phyloP scores from a whole-genome alignment of 1,140 invertebrate species.

The Calliopsis andreniformis region DNA sequence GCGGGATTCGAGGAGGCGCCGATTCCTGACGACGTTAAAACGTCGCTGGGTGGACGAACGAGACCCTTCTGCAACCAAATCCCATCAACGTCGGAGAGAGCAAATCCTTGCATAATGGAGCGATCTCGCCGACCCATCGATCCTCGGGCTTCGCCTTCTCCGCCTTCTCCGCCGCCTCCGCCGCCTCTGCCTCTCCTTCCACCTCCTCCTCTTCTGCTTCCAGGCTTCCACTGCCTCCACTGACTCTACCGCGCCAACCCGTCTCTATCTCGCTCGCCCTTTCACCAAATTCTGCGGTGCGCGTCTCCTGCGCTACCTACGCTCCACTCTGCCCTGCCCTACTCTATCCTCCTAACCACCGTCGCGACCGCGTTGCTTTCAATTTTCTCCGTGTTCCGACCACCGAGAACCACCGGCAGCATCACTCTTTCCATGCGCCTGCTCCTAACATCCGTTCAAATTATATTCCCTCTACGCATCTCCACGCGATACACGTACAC shows the following conservation, averaged over 20 bases:
- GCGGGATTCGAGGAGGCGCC: too few relatives aligned
- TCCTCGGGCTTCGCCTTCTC: slow-evolving; percentile 32
- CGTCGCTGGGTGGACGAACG: neutral
- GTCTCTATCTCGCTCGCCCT: too few relatives aligned
- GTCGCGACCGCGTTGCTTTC: slow-evolving; percentile 38
- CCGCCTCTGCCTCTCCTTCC: neutral
- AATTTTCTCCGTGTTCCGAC: slow-evolving; percentile 45
- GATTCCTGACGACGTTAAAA: neutral
- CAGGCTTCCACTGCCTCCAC: neutral
- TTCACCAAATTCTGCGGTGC: neutral
- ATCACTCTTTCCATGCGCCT: neutral
- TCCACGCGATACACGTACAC: too few relatives aligned
- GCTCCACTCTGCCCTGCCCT: neutral
- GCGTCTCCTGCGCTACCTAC: neutral
- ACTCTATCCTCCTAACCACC: neutral
- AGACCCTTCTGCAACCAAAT: slow-evolving; percentile 34
- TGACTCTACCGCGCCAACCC: too few relatives aligned
- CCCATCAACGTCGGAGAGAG: slow-evolving; percentile 62
- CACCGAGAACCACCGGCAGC: slow-evolving; percentile 18
- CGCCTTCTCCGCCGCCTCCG: neutral
- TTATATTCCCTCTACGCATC: neutral
- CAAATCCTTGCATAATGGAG: slow-evolving; percentile 65
- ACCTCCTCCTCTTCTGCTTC: neutral
- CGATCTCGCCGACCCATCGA: slow-evolving; percentile 57
- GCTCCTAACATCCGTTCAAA: slow-evolving; percentile 19